Evolutionary conservation across 2,113 vertebrate species (phyloP).

Genomic region (Saccopteryx bilineata): DNA sequence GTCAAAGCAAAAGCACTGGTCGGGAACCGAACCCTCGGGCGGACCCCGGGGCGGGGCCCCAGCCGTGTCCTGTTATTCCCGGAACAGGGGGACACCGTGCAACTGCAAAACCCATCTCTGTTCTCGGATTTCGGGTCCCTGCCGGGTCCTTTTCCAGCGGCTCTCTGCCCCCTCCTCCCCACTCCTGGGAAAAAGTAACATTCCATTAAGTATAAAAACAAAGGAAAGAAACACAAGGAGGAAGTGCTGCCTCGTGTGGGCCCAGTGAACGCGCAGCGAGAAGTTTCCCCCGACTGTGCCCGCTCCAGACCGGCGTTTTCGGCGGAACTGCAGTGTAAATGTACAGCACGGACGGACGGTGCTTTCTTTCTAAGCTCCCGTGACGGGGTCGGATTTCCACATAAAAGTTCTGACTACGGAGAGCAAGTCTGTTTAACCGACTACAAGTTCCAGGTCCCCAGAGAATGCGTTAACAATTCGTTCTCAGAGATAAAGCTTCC

Average conservation of each 20-base stretch:
- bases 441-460: background rate
- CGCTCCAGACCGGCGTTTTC: background rate
- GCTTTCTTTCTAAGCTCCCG: background rate
- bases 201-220: background rate
- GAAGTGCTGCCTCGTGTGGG: fast-evolving
- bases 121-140: background rate
- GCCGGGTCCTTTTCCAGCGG: background rate
- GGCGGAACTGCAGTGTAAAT: background rate
- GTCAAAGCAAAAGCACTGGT: background rate
- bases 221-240: background rate
- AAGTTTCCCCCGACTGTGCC: background rate
- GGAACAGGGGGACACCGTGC: background rate
- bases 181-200: background rate
- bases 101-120: fast-evolving
- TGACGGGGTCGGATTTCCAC: background rate
- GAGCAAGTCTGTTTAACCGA: background rate
- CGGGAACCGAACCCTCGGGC: fast-evolving
- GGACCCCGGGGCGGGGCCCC: background rate
- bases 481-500: background rate
- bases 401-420: background rate
- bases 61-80: background rate
- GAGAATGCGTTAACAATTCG: background rate
- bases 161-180: fast-evolving
- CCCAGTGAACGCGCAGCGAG: background rate
- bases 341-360: background rate